Conservation (phyloP, 2,113 vertebrate genomes). For the Phylloscopus trochilus region DNA sequence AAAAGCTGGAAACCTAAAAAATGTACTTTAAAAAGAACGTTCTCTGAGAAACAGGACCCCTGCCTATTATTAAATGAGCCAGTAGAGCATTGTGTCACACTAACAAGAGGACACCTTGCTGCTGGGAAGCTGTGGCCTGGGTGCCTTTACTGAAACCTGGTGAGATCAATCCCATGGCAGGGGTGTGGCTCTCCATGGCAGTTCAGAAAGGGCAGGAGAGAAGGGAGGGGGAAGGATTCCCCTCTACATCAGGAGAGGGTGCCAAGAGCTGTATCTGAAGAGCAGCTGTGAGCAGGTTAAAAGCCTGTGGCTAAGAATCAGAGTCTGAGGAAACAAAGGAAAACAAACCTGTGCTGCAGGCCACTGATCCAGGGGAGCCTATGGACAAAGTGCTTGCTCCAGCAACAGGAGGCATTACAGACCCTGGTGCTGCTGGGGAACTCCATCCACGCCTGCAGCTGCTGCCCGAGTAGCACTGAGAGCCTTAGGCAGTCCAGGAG, state of each 20-base stretch:
- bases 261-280: neutral
- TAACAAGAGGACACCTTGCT: neutral
- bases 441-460: no score
- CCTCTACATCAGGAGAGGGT: neutral
- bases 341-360: neutral
- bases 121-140: rapidly evolving
- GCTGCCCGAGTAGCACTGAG: no score
- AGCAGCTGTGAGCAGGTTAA: neutral
- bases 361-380: neutral
- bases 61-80: neutral
- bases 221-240: neutral
- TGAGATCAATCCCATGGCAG: neutral
- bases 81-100: neutral
- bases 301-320: neutral
- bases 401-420: no score
- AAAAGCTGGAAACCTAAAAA: neutral
- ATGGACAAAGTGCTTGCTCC: no score
- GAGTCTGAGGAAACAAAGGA: neutral
- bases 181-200: rapidly evolving
- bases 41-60: neutral
- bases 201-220: neutral
- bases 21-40: neutral
- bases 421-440: no score
- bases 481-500: no score
- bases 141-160: neutral